Conservation (phyloP, 1,140 invertebrate species). For the Drosophila insularis region DNA sequence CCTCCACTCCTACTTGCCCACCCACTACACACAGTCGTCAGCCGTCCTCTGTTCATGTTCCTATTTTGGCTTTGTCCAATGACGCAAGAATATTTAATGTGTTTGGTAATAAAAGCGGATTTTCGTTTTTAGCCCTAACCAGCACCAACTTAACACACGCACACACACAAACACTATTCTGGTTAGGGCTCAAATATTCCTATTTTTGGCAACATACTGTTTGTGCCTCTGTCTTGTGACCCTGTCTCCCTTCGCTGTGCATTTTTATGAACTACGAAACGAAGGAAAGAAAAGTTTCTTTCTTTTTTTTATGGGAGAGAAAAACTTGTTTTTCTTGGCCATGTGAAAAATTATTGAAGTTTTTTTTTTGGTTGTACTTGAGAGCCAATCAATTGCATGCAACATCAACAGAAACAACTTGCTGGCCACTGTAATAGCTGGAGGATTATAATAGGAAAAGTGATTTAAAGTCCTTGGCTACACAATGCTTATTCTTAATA, state of each 20-base stretch:
- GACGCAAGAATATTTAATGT: constrained; percentile 77
- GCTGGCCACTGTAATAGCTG: constrained; percentile 3
- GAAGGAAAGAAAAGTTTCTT: constrained; percentile 27
- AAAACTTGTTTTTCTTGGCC: constrained; percentile 45
- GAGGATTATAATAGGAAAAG: constrained; percentile 38
- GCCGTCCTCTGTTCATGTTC: constrained; percentile 10
- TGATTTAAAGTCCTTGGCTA: constrained; percentile 53
- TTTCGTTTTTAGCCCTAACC: constrained; percentile 48
- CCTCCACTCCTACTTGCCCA: background rate
- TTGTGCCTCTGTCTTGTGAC: background rate
- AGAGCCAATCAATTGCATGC: constrained; percentile 70
- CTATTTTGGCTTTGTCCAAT: constrained; percentile 41
- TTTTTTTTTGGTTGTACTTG: constrained; percentile 50
- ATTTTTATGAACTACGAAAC: constrained; percentile 52
- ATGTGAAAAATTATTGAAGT: constrained; percentile 52
- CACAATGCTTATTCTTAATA: constrained; percentile 58
- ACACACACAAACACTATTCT: constrained; percentile 57
- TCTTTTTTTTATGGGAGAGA: background rate
- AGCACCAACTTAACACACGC: background rate
- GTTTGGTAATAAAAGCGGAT: constrained; percentile 72
- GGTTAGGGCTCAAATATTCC: constrained; percentile 56
- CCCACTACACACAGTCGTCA: background rate
- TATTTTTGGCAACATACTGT: constrained; percentile 20
- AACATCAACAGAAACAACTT: constrained; percentile 36
- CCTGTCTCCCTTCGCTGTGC: constrained; percentile 18